These are phyloP conservation scores for Resseliella maxima DNA, from an alignment of 2,888 invertebrate genomes.

Conservation along the genomic window DNA sequence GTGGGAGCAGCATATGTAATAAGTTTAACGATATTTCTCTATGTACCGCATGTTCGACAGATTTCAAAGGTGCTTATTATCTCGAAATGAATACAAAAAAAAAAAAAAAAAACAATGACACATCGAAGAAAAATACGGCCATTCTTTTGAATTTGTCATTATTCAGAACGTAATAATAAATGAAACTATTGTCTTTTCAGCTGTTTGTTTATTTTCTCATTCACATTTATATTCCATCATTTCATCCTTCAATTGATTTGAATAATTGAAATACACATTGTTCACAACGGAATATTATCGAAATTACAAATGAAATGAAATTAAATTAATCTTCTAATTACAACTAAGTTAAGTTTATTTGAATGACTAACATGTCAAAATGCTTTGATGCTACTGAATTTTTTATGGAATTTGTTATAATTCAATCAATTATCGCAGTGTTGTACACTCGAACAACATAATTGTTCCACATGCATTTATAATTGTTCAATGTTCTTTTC, in stretches of 20 bases:
- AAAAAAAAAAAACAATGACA: slow-evolving; percentile 9
- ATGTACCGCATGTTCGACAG: slow-evolving; percentile 46
- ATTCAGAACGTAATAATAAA: not conserved
- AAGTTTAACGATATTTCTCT: not conserved
- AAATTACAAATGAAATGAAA: slow-evolving; percentile 8
- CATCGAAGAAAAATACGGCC: not conserved
- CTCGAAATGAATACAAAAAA: not conserved
- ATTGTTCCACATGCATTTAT: not conserved
- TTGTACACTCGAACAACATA: not conserved
- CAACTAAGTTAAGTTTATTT: not conserved
- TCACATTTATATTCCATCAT: not conserved
- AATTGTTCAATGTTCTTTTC: not conserved
- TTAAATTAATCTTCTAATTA: slow-evolving; percentile 12
- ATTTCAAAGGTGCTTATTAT: slow-evolving; percentile 46
- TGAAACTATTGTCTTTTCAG: not conserved
- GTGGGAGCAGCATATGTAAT: slow-evolving; percentile 48
- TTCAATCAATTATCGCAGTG: not conserved
- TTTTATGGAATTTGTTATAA: not conserved
- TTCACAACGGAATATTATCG: not conserved
- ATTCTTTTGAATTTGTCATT: not conserved
- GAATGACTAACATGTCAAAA: not conserved
- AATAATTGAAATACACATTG: not conserved
- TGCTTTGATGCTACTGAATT: not conserved
- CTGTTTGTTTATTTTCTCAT: not conserved
- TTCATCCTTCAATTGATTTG: not conserved